Conservation (phyloP, 1,140 invertebrate genomes). For the Drosophila willistoni region DNA sequence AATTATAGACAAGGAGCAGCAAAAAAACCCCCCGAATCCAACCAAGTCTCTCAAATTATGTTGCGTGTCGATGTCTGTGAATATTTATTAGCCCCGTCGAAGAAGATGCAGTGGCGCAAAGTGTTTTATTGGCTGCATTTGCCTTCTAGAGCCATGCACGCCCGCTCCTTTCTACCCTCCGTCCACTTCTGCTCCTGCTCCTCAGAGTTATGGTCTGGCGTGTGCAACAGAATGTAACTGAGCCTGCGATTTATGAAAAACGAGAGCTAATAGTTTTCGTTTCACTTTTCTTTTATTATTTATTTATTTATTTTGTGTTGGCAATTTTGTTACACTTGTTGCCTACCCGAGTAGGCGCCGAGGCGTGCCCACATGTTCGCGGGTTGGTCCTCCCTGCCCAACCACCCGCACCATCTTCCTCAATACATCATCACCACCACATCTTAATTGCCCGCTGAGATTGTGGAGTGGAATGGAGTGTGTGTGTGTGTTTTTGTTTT, state of each 20-base stretch:
- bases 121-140: slow-evolving; percentile 41
- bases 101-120: slow-evolving; percentile 54
- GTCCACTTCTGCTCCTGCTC: not conserved
- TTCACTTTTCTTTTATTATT: slow-evolving; percentile 82
- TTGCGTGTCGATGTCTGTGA: slow-evolving; percentile 33
- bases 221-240: slow-evolving; percentile 78
- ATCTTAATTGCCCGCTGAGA: slow-evolving; percentile 57
- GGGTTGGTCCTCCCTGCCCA: slow-evolving; percentile 1
- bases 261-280: slow-evolving; percentile 77
- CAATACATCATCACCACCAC: slow-evolving; percentile 1
- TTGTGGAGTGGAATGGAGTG: slow-evolving; percentile 25
- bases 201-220: not conserved
- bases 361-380: slow-evolving; percentile 60
- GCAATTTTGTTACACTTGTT: slow-evolving; percentile 57
- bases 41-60: not conserved
- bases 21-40: slow-evolving; percentile 13
- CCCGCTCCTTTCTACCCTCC: too few relatives aligned
- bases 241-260: slow-evolving; percentile 73
- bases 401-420: slow-evolving; percentile 4
- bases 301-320: slow-evolving; percentile 63
- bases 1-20: slow-evolving; percentile 47
- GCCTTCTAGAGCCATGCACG: not conserved
- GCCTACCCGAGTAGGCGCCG: slow-evolving; percentile 51
- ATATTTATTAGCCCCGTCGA: slow-evolving; percentile 70
- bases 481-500: not conserved